phyloP scores from a whole-genome alignment of 1,140 invertebrate species.

The Nephila pilipes region DNA sequence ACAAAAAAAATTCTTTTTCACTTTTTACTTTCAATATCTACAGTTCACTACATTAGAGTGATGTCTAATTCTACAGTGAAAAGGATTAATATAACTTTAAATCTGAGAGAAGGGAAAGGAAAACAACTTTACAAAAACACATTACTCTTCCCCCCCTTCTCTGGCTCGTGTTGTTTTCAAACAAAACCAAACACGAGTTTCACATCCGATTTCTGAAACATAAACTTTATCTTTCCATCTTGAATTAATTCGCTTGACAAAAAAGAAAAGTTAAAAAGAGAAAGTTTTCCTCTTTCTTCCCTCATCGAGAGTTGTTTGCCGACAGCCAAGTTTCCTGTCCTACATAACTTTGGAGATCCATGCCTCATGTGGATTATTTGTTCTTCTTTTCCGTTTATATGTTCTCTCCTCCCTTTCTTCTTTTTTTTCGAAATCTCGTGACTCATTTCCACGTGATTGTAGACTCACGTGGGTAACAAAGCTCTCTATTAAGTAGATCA shows the following conservation, averaged over 20 bases:
- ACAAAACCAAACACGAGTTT: constrained; percentile 1
- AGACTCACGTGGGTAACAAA: background rate
- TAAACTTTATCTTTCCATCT: constrained; percentile 3
- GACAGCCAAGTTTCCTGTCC: constrained; percentile 25
- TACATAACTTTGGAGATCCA: background rate
- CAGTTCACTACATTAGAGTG: too few species aligned
- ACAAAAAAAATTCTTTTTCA: too few species aligned
- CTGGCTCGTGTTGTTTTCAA: background rate
- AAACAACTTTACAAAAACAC: background rate
- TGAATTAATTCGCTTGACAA: background rate
- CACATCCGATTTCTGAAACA: background rate
- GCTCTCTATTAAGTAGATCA: background rate
- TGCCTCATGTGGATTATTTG: background rate
- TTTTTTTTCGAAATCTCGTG: background rate
- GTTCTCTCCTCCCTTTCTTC: background rate
- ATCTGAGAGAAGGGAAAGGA: background rate
- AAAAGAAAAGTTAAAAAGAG: background rate
- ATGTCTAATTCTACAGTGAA: background rate
- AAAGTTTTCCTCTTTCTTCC: constrained; percentile 30
- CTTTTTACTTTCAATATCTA: too few species aligned
- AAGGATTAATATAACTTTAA: background rate
- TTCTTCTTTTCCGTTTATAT: background rate
- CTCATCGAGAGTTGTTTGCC: background rate
- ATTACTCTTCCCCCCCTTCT: background rate
- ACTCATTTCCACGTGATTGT: background rate